Evolutionary conservation across 2,888 invertebrate genomes (phyloP), one percentile per base, ranked within the genome.

Genomic region (Melanchra persicariae): DNA sequence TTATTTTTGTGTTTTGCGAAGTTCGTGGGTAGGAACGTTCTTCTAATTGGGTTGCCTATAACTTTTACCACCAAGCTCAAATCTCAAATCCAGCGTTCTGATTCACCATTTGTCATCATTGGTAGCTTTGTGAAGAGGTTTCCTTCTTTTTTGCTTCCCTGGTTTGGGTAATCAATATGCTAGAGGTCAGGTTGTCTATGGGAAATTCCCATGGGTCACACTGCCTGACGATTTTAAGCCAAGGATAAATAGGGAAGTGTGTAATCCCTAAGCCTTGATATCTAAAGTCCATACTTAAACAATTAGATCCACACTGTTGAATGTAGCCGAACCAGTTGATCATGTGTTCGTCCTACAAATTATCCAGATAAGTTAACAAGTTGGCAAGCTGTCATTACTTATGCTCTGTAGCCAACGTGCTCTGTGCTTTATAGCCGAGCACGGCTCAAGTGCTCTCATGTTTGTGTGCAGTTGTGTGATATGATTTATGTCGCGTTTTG

Each of bases 351-450:
- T 34, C 51, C 51, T 17, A 26, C 64, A 51, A 70, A 78, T 66
- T 79, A 63, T 59, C 22, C 26, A 34, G 47, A 47, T 61, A 64
- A 64, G 43, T 77, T 73, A 60, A 26, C 59, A 60, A 74, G 68
- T 74, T 68, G 47, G 64, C 62, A 60, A 77, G 60, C 61, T 58
- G 66, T 70, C 61, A 79, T 78, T 74, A 79, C 63, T 43, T 60
- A 74, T 70, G 65, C 75, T 34, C 8, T 67, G 60, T 73, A 55
- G 55, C 52, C 55, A 69, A 59, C 70, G 60, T 70, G 24, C 52
- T 59, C 26, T 12, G 69, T 52, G 24, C 64, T 62, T 74, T 69
- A 79, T 74, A 59, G 54, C 58, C 65, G 64, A 51, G 58, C 22
- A 30, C 47, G 57, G 26, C 45, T 22, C 49, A 62, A 79, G 52